Conservation (phyloP, 1,140 invertebrate genomes). For the Euwallacea similis region DNA sequence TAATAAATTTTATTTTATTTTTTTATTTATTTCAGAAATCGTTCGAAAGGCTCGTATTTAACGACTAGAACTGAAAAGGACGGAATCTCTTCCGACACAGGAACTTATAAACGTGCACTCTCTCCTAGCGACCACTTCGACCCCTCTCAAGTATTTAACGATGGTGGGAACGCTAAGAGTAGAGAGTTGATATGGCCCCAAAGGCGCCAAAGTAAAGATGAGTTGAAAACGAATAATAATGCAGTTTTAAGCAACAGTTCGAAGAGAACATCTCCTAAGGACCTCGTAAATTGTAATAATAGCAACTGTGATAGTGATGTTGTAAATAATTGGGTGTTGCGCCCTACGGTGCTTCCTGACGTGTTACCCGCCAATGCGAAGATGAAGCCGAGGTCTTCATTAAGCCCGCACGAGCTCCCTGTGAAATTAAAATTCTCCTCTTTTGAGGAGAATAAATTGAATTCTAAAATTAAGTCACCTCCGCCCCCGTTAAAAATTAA, state of each 20-base stretch:
- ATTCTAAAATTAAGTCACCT: constrained; percentile 39
- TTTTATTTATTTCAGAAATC: constrained; percentile 64
- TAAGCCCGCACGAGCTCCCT: constrained; percentile 20
- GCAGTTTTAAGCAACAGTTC: constrained; percentile 50
- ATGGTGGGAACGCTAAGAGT: constrained; percentile 45
- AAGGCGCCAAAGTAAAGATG: constrained; percentile 34
- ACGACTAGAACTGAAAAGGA: constrained; percentile 68
- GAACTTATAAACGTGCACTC: constrained; percentile 75
- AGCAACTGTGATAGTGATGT: background rate
- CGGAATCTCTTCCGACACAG: constrained; percentile 65
- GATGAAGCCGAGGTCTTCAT: constrained; percentile 48
- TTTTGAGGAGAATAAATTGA: constrained; percentile 11
- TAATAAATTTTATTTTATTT: background rate
- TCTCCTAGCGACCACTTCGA: constrained; percentile 65
- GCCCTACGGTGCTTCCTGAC: constrained; percentile 53
- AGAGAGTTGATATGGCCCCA: constrained; percentile 55
- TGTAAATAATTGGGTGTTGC: no score
- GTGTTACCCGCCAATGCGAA: constrained; percentile 59
- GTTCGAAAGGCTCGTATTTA: constrained; percentile 78
- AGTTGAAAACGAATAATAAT: constrained; percentile 46
- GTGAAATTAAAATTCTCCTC: background rate
- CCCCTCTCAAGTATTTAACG: constrained; percentile 17
- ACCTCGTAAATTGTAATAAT: constrained; percentile 32
- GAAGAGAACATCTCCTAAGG: constrained; percentile 36
- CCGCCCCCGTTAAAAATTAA: constrained; percentile 47